These are phyloP conservation scores for Oostethus manadensis DNA, from an alignment of 2,113 vertebrate species.

Conservation along the genomic window DNA sequence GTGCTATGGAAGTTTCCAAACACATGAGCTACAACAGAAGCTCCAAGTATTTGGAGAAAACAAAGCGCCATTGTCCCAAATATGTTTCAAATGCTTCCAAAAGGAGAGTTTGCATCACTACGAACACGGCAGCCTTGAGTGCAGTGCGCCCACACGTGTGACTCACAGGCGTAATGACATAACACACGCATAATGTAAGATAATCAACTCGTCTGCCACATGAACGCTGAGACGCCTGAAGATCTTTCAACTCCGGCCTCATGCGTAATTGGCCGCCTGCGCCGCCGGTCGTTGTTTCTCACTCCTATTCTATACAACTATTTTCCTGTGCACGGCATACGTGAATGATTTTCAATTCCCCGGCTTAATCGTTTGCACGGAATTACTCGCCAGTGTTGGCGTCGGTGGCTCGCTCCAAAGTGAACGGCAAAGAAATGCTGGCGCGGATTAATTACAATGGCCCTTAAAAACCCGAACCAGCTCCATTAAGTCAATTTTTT, in stretches of 20 bases:
- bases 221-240: background rate
- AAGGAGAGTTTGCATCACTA: background rate
- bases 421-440: slow-evolving; percentile 10
- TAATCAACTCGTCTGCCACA: slow-evolving; percentile 13
- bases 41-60: too few species aligned
- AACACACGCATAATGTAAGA: slow-evolving; percentile 32
- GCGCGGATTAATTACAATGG: slow-evolving; percentile 39
- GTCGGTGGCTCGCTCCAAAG: slow-evolving; percentile 1
- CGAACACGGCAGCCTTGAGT: background rate
- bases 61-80: too few species aligned
- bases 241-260: slow-evolving; percentile 3
- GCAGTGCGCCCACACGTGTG: slow-evolving; percentile 31
- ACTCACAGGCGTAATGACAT: slow-evolving; percentile 23
- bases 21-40: too few species aligned
- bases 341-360: slow-evolving; percentile 6
- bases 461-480: slow-evolving; percentile 13
- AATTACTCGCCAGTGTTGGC: background rate
- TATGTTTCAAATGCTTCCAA: background rate
- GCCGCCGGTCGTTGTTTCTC: background rate
- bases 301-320: background rate
- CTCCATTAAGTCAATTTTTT: slow-evolving; percentile 29
- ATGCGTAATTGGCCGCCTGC: background rate
- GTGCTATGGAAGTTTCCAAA: too few species aligned
- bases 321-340: background rate
- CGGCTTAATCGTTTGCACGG: background rate